These are phyloP conservation scores for Platysteira castanea DNA, from an alignment of 2,113 vertebrate genomes.

Conservation along the genomic window DNA sequence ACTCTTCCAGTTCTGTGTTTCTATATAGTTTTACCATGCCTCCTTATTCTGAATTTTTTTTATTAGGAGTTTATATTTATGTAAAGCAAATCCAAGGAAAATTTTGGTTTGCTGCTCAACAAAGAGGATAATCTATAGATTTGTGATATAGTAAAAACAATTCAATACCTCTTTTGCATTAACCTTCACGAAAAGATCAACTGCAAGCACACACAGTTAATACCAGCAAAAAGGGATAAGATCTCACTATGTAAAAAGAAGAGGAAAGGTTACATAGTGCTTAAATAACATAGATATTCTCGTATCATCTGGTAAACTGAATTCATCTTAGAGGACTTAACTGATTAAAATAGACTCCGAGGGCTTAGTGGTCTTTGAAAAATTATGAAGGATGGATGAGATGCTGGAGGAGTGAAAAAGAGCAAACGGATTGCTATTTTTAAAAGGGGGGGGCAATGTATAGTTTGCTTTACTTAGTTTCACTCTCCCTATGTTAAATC, in stretches of 20 bases:
- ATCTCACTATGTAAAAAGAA: background rate
- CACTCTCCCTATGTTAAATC: background rate
- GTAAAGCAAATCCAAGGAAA: background rate
- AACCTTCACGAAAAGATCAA: background rate
- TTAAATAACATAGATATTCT: constrained; percentile 6
- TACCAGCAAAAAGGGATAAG: background rate
- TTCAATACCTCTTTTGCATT: background rate
- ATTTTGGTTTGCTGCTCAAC: background rate
- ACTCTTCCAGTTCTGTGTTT: background rate
- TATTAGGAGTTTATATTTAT: background rate
- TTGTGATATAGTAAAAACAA: background rate
- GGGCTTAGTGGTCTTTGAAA: constrained; percentile 7
- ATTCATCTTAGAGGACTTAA: background rate
- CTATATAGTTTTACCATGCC: background rate
- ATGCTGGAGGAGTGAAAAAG: background rate
- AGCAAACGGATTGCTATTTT: background rate
- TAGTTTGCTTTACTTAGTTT: background rate
- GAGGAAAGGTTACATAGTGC: background rate
- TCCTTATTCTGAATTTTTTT: background rate
- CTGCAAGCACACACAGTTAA: background rate
- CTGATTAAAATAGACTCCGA: constrained; percentile 11
- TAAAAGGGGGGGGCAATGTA: background rate
- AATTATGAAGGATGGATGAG: background rate
- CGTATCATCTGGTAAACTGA: constrained; percentile 35
- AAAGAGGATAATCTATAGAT: background rate